Conservation (phyloP, 2,888 invertebrate species). For the Graphium colonna region DNA sequence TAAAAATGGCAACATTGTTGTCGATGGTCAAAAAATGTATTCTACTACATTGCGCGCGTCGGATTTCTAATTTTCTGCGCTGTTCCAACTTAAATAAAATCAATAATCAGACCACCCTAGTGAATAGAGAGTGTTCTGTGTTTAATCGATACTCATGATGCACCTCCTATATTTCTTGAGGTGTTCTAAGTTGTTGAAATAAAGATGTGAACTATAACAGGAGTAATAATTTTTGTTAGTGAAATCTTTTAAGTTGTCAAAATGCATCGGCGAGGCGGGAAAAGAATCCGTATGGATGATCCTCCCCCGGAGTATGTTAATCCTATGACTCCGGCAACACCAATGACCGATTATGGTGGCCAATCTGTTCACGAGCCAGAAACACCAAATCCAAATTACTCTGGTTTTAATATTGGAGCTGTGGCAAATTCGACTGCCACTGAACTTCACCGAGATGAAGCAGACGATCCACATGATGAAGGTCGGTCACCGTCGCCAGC, state of each 20-base stretch:
- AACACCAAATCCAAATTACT: conserved; percentile 68
- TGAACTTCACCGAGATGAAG: conserved; percentile 56
- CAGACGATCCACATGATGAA: conserved; percentile 59
- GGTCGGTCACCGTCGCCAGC: conserved; percentile 79
- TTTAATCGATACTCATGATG: background rate
- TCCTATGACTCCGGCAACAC: conserved; percentile 77
- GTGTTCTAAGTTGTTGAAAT: background rate
- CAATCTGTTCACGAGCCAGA: conserved; percentile 74
- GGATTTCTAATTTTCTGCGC: background rate
- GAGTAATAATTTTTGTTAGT: background rate
- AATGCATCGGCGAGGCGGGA: conserved; percentile 92
- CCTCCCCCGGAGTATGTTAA: conserved; percentile 93
- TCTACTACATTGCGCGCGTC: background rate
- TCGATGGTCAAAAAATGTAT: too few relatives aligned
- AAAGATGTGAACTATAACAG: conserved; percentile 3
- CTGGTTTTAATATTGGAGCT: conserved; percentile 57
- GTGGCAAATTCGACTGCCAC: conserved; percentile 55
- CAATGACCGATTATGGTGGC: conserved; percentile 78
- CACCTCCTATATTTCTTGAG: background rate
- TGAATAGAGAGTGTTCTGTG: background rate
- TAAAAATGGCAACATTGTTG: too few relatives aligned
- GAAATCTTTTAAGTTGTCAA: conserved; percentile 33
- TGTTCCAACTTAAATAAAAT: background rate
- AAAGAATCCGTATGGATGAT: conserved; percentile 95
- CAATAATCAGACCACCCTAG: background rate